Conservation (phyloP, 1,140 invertebrate species). For the Drosophila varians region DNA sequence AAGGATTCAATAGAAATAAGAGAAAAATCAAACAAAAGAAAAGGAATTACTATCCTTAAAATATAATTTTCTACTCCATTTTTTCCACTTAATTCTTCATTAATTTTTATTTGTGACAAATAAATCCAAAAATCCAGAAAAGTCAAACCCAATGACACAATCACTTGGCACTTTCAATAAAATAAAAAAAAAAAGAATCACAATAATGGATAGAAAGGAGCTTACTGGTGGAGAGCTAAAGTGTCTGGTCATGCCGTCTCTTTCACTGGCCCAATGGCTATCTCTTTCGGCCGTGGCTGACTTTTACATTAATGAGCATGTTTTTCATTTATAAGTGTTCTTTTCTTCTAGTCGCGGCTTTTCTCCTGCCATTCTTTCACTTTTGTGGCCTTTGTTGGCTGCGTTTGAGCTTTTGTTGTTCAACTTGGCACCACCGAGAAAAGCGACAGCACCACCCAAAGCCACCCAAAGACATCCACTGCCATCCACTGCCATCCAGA, state of each 20-base stretch:
- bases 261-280: not conserved
- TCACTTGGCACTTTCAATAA: conserved; percentile 72
- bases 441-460: not conserved
- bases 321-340: conserved; percentile 79
- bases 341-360: conserved; percentile 24
- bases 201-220: conserved; percentile 64
- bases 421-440: not conserved
- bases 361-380: conserved; percentile 8
- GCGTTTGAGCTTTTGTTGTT: conserved; percentile 30
- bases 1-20: too few species aligned
- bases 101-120: conserved; percentile 13
- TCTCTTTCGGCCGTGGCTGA: conserved; percentile 42
- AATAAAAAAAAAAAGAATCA: too few species aligned
- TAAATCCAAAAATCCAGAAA: conserved; percentile 1
- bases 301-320: conserved; percentile 80
- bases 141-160: conserved; percentile 43
- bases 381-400: conserved; percentile 24
- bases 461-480: not conserved
- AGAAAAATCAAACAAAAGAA: too few species aligned
- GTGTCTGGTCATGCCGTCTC: conserved; percentile 2
- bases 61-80: not conserved
- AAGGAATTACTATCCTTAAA: too few species aligned
- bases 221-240: not conserved
- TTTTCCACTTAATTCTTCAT: not conserved
- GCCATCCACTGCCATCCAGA: too few species aligned